Evolutionary conservation across 2,113 vertebrate genomes (phyloP).

Genomic region (Emydura subglobosa): DNA sequence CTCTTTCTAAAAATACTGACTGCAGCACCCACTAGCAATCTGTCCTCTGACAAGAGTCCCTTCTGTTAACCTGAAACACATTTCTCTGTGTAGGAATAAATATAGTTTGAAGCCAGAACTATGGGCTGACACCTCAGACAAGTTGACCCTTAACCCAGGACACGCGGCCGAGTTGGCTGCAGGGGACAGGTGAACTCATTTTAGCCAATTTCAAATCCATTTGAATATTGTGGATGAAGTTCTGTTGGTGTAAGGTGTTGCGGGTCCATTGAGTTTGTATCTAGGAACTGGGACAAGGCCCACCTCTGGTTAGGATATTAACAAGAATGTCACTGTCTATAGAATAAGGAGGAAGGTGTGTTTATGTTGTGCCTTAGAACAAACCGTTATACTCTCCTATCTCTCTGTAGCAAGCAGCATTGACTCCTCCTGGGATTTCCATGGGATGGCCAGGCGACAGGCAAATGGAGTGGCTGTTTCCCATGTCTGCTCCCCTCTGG

Average conservation of each 20-base stretch:
- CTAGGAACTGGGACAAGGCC: rapidly evolving
- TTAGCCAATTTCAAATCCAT: neutral
- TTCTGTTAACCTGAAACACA: neutral
- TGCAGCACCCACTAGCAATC: neutral
- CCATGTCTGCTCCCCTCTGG: neutral
- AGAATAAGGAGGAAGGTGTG: neutral
- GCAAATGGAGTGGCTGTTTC: neutral
- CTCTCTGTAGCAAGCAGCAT: neutral
- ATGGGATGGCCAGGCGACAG: neutral
- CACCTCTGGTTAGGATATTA: neutral
- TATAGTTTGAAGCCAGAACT: neutral
- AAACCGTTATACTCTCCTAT: neutral
- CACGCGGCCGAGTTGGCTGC: neutral
- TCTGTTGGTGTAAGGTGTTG: neutral
- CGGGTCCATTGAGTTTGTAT: neutral
- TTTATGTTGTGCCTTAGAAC: neutral
- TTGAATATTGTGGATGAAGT: neutral
- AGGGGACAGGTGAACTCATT: neutral
- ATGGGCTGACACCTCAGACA: neutral
- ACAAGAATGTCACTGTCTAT: neutral
- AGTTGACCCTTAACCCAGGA: neutral
- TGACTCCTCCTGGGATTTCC: neutral
- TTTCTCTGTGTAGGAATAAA: neutral
- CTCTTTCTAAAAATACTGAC: slow-evolving; percentile 15
- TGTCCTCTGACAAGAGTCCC: neutral